Evolutionary conservation across 2,113 vertebrate species (phyloP).

Genomic region (Cynopterus brachyotis): DNA sequence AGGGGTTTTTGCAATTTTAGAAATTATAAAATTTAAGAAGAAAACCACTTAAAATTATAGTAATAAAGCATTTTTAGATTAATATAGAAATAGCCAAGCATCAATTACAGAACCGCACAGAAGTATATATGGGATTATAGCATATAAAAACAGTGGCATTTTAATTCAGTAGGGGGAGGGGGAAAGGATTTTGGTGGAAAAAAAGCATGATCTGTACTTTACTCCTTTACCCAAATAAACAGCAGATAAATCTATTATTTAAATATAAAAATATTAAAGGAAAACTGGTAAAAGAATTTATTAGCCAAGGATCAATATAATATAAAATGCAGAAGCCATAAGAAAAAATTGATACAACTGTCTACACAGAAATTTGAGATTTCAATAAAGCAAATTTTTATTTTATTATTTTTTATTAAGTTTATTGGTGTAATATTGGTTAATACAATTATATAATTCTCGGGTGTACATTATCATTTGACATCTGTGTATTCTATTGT

Average conservation of each 20-base stretch:
- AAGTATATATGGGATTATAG: neutral
- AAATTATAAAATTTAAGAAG: neutral
- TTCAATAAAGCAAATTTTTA: neutral
- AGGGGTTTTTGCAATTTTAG: neutral
- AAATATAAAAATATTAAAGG: neutral
- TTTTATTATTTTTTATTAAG: neutral
- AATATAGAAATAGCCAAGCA: neutral
- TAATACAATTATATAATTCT: too few relatives aligned
- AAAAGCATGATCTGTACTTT: neutral
- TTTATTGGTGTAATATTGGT: too few relatives aligned
- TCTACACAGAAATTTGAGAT: neutral
- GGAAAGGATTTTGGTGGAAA: neutral
- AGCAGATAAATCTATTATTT: neutral
- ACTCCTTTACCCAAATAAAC: neutral
- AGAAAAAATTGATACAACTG: neutral
- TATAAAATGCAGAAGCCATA: neutral
- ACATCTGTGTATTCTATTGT: too few relatives aligned
- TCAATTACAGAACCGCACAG: neutral
- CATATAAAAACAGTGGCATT: neutral
- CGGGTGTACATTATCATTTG: too few relatives aligned
- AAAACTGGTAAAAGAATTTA: neutral
- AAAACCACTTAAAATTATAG: neutral
- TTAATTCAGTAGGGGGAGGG: neutral
- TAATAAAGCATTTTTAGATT: neutral
- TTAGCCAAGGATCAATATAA: neutral